Conservation (phyloP, 2,113 vertebrate genomes). For the Poecile atricapillus region DNA sequence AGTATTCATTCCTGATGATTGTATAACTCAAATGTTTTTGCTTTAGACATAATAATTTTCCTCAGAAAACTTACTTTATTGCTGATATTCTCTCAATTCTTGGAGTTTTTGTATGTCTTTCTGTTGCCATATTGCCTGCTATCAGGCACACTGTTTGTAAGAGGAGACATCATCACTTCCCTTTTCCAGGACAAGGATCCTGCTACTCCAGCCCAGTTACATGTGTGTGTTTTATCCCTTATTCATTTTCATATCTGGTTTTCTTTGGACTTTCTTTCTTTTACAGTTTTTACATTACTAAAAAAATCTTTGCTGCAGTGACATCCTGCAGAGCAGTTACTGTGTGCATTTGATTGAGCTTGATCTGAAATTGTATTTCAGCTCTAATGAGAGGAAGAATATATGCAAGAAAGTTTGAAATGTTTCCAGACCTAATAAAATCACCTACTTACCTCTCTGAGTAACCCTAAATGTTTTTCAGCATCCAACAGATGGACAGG, state of each 20-base stretch:
- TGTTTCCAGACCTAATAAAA: conserved; percentile 31
- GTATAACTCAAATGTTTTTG: not conserved
- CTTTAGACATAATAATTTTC: not conserved
- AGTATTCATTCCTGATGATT: not conserved
- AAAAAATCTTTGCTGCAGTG: not conserved
- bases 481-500: conserved; percentile 41
- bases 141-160: not conserved
- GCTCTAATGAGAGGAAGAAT: not conserved
- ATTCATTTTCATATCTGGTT: accelerated
- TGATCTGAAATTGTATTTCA: not conserved
- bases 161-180: not conserved
- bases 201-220: not conserved
- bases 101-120: not conserved
- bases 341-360: not conserved
- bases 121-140: not conserved
- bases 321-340: not conserved
- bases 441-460: conserved; percentile 47
- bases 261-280: not conserved
- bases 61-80: not conserved
- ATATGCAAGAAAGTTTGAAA: not conserved
- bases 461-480: conserved; percentile 13
- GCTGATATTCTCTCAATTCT: not conserved
- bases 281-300: not conserved
- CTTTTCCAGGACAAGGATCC: not conserved
- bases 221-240: not conserved